Evolutionary conservation across 2,888 invertebrate species (phyloP).

Genomic region (Noctua comes): DNA sequence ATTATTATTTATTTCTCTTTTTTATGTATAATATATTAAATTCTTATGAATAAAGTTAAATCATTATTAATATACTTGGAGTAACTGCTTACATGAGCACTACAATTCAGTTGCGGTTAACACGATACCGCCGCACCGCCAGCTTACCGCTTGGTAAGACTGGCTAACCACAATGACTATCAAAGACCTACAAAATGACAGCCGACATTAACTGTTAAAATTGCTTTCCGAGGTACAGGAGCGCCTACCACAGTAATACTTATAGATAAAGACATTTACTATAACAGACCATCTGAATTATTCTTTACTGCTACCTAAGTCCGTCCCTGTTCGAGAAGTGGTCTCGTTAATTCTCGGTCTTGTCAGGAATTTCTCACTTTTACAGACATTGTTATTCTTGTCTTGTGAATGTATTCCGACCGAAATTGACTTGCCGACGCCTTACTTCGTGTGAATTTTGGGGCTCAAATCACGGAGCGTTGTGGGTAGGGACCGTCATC

Average conservation of each 20-base stretch:
- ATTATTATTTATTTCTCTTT: too few species aligned
- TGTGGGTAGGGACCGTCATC: constrained; percentile 44
- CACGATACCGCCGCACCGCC: too few species aligned
- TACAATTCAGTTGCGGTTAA: too few species aligned
- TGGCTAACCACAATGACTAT: neutral
- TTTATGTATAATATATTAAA: too few species aligned
- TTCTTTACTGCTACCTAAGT: constrained; percentile 38
- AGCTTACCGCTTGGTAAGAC: too few species aligned
- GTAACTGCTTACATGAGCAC: neutral
- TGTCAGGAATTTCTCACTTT: constrained; percentile 71
- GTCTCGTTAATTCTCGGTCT: constrained; percentile 71
- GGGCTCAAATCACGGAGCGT: constrained; percentile 56
- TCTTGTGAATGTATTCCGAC: constrained; percentile 61
- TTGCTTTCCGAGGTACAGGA: neutral
- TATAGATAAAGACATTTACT: neutral
- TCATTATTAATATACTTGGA: too few species aligned
- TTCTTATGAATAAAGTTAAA: too few species aligned
- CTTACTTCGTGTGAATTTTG: constrained; percentile 54
- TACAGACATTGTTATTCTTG: constrained; percentile 72
- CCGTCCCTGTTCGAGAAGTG: constrained; percentile 55
- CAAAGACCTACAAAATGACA: neutral
- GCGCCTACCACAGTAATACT: neutral
- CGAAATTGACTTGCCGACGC: constrained; percentile 66
- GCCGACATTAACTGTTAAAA: neutral
- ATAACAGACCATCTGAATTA: neutral